Percentiles rank a stretch among this genome's conserved stretches.
Evolutionary conservation across 2,888 invertebrate species (phyloP).

Genomic region (Ophonus ardosiacus): DNA sequence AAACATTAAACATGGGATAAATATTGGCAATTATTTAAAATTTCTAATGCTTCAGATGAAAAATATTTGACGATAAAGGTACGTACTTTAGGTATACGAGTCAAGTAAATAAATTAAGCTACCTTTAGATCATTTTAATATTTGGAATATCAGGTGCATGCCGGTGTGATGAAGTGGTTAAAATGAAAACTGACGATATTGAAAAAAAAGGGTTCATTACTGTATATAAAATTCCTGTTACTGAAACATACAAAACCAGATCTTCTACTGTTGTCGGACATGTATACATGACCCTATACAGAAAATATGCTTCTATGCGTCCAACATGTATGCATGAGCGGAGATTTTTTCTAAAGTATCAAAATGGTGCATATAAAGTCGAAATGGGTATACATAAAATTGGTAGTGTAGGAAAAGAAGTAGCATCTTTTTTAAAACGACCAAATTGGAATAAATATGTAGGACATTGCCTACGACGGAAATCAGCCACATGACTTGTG

Average conservation of each 20-base stretch:
- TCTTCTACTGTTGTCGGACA: slow-evolving; percentile 49
- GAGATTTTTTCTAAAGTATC: slow-evolving; percentile 59
- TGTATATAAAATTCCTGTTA: slow-evolving; percentile 41
- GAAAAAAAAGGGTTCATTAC: not conserved
- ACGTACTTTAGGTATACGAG: not conserved
- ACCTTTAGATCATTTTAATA: slow-evolving; percentile 23
- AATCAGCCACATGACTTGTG: no score
- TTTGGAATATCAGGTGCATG: slow-evolving; percentile 50
- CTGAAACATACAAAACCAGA: slow-evolving; percentile 36
- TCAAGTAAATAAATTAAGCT: no score
- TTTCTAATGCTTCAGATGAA: slow-evolving; percentile 6
- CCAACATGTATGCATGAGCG: slow-evolving; percentile 60
- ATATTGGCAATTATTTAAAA: slow-evolving; percentile 8
- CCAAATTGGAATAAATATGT: slow-evolving; percentile 81
- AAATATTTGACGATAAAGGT: slow-evolving; percentile 20
- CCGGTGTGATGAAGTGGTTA: slow-evolving; percentile 43
- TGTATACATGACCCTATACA: slow-evolving; percentile 33
- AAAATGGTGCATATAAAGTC: slow-evolving; percentile 65
- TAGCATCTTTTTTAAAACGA: slow-evolving; percentile 93
- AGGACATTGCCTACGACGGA: slow-evolving; percentile 65
- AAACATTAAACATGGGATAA: slow-evolving; percentile 47
- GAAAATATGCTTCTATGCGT: slow-evolving; percentile 17
- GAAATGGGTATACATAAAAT: slow-evolving; percentile 66
- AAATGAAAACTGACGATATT: slow-evolving; percentile 46
- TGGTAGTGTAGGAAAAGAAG: slow-evolving; percentile 77